Evolutionary conservation across 2,797 vertebrate genomes (phyloP), one percentile per base, ranked within the genome.

Genomic region (Muscicapa striata): DNA sequence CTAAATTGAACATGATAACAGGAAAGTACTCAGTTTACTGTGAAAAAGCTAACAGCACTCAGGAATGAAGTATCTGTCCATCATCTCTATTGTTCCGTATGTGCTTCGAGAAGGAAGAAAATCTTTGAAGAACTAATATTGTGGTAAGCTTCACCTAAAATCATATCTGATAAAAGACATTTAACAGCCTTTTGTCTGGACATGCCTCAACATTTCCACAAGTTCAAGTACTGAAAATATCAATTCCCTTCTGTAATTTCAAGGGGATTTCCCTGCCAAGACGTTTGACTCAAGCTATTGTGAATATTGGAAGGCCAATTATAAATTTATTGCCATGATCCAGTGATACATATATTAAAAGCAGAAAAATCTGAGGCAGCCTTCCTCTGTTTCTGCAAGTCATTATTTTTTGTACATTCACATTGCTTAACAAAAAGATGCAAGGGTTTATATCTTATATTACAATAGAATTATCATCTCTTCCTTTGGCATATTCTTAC

Each of bases 31-130:
- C 63, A 79, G 43, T 63, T 70, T 90, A 70, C 41, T 74, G n/a
- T 82, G 64, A 77, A 84, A 87, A 92, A 84, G n/a, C 26, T 79
- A 69, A 49, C 24, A 93, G 55, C 17, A 66, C 34, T 70, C 43
- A 63, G 70, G 67, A 87, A 93, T 87, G 67, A 92, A 63, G n/a
- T 63, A 40, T 63, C 86, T 95, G 67, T 89, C 81, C 81, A 87
- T 91, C 82, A 80, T 62, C 43, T 5, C n/a, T 59, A 16, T 51
- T 78, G 43, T 87, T 94, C 89, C 59, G 11, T 72, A 67, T 9
- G 1, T 46, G 21, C 36, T 55, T 73, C 73, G 36, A 29, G 29
- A 87, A 87, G 27, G 48, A 88, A 89, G 15, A 62, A 89, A 51
- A 79, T 69, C 18, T 46, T 79, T 70, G 32, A 79, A 82, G 63